Evolutionary conservation across 1,140 invertebrate species (phyloP).

Genomic region (Samia ricini): DNA sequence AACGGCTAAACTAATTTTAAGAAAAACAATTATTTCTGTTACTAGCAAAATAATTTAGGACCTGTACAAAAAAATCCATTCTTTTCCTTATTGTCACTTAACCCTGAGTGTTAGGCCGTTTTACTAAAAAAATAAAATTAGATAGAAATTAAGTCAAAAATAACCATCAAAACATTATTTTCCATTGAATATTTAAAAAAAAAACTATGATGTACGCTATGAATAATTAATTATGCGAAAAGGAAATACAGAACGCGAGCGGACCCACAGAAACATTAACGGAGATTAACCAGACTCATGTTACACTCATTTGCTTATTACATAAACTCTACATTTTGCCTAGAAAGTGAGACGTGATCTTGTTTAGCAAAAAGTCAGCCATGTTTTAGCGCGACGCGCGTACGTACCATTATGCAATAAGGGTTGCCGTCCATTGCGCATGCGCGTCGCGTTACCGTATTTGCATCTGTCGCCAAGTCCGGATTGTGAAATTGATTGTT

Average conservation of each 20-base stretch:
- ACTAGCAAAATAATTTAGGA: no score
- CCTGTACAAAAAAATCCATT: no score
- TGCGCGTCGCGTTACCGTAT: slow-evolving; percentile 41
- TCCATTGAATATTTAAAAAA: no score
- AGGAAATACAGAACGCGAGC: background rate
- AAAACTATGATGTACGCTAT: no score
- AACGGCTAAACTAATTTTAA: no score
- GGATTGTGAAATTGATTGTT: slow-evolving; percentile 68
- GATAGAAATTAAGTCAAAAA: no score
- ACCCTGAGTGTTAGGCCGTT: no score
- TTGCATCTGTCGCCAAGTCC: slow-evolving; percentile 58
- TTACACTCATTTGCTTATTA: slow-evolving; percentile 22
- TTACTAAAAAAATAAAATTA: no score
- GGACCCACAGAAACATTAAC: background rate
- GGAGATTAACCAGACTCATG: background rate
- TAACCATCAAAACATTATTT: no score
- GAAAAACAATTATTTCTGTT: no score
- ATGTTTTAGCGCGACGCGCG: slow-evolving; percentile 20
- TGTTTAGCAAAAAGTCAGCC: slow-evolving; percentile 60
- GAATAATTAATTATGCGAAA: no score
- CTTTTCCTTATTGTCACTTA: no score
- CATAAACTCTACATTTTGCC: slow-evolving; percentile 20
- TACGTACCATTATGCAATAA: slow-evolving; percentile 62
- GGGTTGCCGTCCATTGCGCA: slow-evolving; percentile 55
- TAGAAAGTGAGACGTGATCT: slow-evolving; percentile 59